Base-by-base conservation (phyloP, 2,797 vertebrate genomes). In the Anableps anableps region DNA sequence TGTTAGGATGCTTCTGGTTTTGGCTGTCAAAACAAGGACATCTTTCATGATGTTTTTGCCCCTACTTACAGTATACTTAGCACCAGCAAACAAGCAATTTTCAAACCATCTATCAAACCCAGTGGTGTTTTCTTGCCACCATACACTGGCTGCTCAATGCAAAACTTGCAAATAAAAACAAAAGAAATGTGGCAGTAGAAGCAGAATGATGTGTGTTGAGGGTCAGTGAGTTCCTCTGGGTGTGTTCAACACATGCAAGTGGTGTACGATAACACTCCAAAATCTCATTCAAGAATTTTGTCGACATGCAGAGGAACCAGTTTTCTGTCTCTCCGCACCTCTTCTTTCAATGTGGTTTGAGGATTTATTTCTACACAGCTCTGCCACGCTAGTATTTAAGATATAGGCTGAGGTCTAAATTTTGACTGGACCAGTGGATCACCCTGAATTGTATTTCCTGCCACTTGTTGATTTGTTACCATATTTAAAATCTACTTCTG, bases 1-100 rank as follows among this genome's bases (percentile, higher is more conserved):
- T 81, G 45, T 79, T 72, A 5, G 6, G 50, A 11, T 73, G 73
- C 47, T 4, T 41, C 1, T 60, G 53, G 77, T 80, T 81, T 77
- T n/a, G 79, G 51, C 78, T 80, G 71, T 84, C 74, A 83, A n/a
- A 85, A 81, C 84, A 78, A 62, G 13, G 5, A 74, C 62, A 80
- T 87, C 17, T 74, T 21, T 86, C 80, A 83, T 14, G 8, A 75
- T n/a, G 36, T 45, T 78, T n/a, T 58, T 55, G 38, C 75, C 7
- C 58, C 51, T 3, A 43, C 50, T 53, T 53, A 74, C 11, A 68
- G 31, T 80, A 77, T 77, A 77, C 23, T 75, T 80, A 58, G 38
- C 68, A 78, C 3, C 13, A 64, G 43, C 72, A 3, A 68, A 79
- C 72, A 84, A 83, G 84, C 77, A 36, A 53, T 29, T 70, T 21